Base-by-base conservation (phyloP, 2,797 vertebrate genomes). In the Petrocephalus schoutedeni region DNA sequence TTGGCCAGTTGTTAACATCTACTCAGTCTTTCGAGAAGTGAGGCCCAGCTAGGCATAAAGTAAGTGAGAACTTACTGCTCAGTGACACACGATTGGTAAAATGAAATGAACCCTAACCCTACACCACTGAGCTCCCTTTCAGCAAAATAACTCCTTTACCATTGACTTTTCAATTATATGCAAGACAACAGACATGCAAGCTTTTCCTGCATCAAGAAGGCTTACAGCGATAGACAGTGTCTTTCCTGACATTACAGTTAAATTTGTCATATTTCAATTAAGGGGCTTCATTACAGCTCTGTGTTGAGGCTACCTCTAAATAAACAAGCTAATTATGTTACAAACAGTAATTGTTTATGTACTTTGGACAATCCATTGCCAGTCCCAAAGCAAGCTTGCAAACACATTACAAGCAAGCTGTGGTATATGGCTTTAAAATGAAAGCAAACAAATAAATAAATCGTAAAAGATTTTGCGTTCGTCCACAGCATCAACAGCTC, bases 91-190 rank as follows among this genome's bases (percentile, higher is more conserved):
- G 67, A 74, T 74, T 74, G 36, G 67, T 28, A 71, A 71, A 36
- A 49, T 80, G 7, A 80, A 80, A 80, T 80, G 0, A 19, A 80
- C 7, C 49, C 6, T 58, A 87, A 87, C 57, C 58, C 28, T 19
- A 61, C 16, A 74, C 71, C 88, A 67, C 0, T 8, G 19, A n/a
- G 57, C 57, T 41, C 57, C n/a, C 80, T 56, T 58, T 87, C 67
- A 87, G 23, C 16, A 10, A 82, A 87, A 90, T 74, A 57, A 59
- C 45, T 85, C 19, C 41, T 49, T 88, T 87, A 87, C 10, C 77
- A 89, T 89, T 84, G 88, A 90, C 61, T 36, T 89, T 56, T 86
- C 49, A 58, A 23, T 88, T 28, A 88, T 56, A 84, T 58, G 86
- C 88, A 56, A 86, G 32, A 86, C 28, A 74, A n/a, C 45, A 16